phyloP scores from a whole-genome alignment of 2,888 invertebrate genomes.

The Pelosia muscerda region DNA sequence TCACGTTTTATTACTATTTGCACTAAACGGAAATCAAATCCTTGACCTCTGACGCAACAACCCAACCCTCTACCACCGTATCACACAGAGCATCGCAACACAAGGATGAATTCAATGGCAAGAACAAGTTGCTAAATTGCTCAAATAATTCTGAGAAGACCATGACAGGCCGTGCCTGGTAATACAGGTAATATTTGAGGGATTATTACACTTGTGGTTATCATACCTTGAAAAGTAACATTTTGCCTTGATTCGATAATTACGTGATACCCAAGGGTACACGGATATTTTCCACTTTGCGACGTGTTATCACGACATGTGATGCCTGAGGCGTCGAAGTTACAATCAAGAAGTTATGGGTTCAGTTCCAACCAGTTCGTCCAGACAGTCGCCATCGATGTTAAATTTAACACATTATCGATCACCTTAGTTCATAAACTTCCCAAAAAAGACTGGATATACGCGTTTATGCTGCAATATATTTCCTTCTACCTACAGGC shows the following conservation, averaged over 20 bases:
- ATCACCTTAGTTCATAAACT: too few species aligned
- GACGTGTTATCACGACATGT: background rate
- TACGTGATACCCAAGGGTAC: background rate
- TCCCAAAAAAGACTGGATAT: too few species aligned
- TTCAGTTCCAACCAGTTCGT: background rate
- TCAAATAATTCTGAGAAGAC: constrained; percentile 11
- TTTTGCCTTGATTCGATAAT: constrained; percentile 2
- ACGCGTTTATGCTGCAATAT: too few species aligned
- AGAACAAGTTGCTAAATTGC: constrained; percentile 5
- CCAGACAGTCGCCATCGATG: too few species aligned
- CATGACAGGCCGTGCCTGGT: constrained; percentile 3
- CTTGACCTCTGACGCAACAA: background rate
- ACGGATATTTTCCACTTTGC: background rate
- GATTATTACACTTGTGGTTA: constrained; percentile 16
- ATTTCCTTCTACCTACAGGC: too few species aligned
- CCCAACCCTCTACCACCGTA: background rate
- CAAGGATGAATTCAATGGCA: background rate
- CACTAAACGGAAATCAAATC: background rate
- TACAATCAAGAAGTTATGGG: background rate
- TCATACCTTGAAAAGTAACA: constrained; percentile 6
- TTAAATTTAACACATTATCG: too few species aligned
- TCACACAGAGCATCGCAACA: background rate
- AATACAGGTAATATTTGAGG: background rate
- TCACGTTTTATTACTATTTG: too few species aligned
- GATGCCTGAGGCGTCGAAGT: background rate